Conservation (phyloP, 2,113 vertebrate species). For the Neotoma lepida region DNA sequence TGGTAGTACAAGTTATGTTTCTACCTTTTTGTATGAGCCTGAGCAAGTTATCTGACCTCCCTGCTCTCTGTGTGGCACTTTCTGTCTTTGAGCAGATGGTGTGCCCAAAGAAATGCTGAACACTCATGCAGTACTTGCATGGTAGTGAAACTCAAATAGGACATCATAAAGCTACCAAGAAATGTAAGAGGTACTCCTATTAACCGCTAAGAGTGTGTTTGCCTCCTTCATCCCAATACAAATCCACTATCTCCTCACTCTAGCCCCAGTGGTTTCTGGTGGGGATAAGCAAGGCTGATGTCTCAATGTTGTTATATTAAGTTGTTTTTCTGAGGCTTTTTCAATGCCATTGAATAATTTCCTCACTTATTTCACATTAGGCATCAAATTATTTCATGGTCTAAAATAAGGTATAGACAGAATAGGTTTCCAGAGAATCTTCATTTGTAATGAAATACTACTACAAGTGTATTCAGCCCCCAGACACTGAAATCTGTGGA, state of each 20-base stretch:
- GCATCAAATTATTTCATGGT: slow-evolving; percentile 44
- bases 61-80: not conserved
- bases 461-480: slow-evolving; percentile 59
- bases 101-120: slow-evolving; percentile 3
- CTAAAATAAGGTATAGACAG: not conserved
- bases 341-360: not conserved
- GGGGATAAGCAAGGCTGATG: not conserved
- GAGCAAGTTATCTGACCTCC: slow-evolving; percentile 20
- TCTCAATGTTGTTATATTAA: not conserved
- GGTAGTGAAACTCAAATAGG: not conserved
- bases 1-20: slow-evolving; percentile 29
- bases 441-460: slow-evolving; percentile 63
- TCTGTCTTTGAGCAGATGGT: slow-evolving; percentile 19
- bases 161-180: not conserved
- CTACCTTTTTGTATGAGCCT: not conserved
- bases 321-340: slow-evolving; percentile 47
- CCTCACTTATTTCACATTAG: slow-evolving; percentile 52
- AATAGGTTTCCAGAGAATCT: slow-evolving; percentile 57
- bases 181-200: not conserved
- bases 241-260: not conserved
- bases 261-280: not conserved
- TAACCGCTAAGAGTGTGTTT: slow-evolving; percentile 45
- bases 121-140: slow-evolving; percentile 9
- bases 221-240: not conserved
- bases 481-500: not conserved